Conservation (phyloP, 2,113 vertebrate genomes). For the Mionectes macconnelli region DNA sequence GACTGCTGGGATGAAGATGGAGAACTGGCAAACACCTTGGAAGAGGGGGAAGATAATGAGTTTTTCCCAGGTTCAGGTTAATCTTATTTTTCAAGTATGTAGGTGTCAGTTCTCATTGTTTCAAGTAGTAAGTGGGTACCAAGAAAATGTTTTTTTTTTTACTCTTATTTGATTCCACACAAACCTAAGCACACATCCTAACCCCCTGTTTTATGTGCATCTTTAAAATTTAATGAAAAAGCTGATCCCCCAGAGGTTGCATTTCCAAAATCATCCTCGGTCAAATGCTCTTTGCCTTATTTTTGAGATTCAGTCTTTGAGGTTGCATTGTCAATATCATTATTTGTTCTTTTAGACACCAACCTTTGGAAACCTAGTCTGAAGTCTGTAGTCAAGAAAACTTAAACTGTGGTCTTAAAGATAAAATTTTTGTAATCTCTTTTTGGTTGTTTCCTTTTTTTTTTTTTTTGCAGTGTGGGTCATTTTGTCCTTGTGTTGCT, state of each 20-base stretch:
- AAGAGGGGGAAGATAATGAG: background rate
- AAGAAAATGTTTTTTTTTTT: background rate
- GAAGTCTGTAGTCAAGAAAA: background rate
- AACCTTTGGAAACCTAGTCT: background rate
- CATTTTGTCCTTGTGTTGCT: background rate
- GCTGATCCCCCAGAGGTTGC: background rate
- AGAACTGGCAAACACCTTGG: background rate
- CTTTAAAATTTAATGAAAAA: slow-evolving; percentile 20
- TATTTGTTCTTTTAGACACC: background rate
- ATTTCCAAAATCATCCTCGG: background rate
- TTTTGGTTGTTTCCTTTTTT: background rate
- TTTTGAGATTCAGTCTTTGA: background rate
- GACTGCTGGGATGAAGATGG: background rate
- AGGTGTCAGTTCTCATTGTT: background rate
- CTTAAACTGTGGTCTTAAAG: background rate
- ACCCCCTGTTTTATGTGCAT: background rate
- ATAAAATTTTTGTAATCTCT: background rate
- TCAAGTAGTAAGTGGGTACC: background rate
- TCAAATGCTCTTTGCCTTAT: background rate
- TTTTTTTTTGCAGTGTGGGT: background rate
- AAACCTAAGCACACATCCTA: background rate
- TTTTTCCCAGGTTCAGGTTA: background rate
- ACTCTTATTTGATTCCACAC: background rate
- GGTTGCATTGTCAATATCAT: background rate
- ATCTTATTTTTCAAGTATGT: background rate